Conservation (phyloP, 2,113 vertebrate species). For the Eudyptes chrysolophus region DNA sequence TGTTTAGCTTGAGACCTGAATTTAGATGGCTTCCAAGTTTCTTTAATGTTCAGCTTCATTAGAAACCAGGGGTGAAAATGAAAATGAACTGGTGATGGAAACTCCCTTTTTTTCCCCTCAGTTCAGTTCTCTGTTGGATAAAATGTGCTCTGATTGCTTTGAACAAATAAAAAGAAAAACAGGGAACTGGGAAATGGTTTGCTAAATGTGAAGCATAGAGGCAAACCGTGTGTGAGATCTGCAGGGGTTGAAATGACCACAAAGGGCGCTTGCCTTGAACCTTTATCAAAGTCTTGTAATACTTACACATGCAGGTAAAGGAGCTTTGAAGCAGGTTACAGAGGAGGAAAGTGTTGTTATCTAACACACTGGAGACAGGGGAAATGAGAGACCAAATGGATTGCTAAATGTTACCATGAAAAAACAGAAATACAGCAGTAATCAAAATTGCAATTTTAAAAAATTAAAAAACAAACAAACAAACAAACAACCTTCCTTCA, state of each 20-base stretch:
- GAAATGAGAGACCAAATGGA: neutral
- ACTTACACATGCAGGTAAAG: neutral
- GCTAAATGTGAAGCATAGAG: neutral
- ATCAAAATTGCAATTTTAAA: neutral
- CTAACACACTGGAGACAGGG: neutral
- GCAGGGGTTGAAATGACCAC: neutral
- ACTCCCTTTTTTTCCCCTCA: neutral
- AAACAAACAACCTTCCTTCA: neutral
- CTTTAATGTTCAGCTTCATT: neutral
- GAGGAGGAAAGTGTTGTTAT: neutral
- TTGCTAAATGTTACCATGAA: neutral
- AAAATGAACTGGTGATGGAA: neutral
- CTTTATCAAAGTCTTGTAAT: neutral
- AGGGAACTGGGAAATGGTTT: neutral
- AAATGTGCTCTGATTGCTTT: neutral
- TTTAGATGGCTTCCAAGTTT: neutral
- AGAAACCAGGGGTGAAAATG: neutral
- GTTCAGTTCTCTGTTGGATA: neutral
- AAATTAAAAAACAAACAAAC: too few relatives aligned
- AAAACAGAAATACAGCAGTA: accelerated
- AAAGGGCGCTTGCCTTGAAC: neutral
- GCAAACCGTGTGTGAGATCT: neutral
- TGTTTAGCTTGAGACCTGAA: neutral
- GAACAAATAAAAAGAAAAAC: neutral
- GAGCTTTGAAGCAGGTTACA: neutral